Base-by-base conservation (phyloP, 1,140 invertebrate species). In the Ceratina australensis region DNA sequence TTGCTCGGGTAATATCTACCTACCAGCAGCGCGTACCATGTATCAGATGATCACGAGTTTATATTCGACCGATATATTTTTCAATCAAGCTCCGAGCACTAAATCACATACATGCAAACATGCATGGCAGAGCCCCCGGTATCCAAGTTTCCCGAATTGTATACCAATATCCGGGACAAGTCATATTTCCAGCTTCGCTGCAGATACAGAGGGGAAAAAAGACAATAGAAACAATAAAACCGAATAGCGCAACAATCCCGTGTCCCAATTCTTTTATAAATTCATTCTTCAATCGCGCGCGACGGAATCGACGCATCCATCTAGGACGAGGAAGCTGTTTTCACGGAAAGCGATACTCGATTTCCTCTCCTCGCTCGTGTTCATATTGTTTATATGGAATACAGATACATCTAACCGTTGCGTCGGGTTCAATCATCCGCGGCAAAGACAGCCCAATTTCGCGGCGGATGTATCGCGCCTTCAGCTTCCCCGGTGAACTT, bases 391-490 rank as follows among this genome's bases (percentile, higher is more conserved):
- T 22, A 33, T 33, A 5, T 33, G 5, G 28, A 33, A 49, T 24
- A 22, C 33, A 22, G 33, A 65, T 22, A 66, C 8, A 15, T 13
- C 13, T 16, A 50, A 68, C 18, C 18, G 24, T 7, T 22, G 13
- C 12, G 28, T 5, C 5, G 28, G 28, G 50, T 20, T 68, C 26
- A 0, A 56, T 33, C 28, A 57, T 47, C 10, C 13, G 5, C 7
- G 8, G n/a, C 24, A 26, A 56, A 57, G 33, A 57, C n/a, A 10
- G 15, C 3, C 20, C 15, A 16, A 69, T 57, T 49, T 20, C 54
- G 42, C n/a, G 61, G 10, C n/a, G 42, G n/a, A 65, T 13, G 63
- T 64, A 49, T 65, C 42, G 64, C 64, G 42, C 20, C 49, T 50
- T 66, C 42, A 22, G 33, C 13, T 3, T 12, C 18, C 5, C 26